Evolutionary conservation across 1,140 invertebrate species (phyloP).

Genomic region (Ylistrum balloti): DNA sequence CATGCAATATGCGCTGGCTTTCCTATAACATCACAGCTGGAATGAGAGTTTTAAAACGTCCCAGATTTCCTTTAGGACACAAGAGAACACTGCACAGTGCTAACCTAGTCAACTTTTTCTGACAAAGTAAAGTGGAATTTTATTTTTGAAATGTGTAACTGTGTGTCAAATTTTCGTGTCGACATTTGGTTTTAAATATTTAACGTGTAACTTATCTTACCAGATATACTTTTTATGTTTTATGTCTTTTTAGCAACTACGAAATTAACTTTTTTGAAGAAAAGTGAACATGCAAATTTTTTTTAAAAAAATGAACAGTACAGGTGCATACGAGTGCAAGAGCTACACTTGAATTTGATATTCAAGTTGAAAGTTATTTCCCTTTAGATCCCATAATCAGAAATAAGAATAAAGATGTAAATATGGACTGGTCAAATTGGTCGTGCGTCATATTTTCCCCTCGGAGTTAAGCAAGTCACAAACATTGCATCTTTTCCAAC

Average conservation of each 20-base stretch:
- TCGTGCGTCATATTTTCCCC: no score
- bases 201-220: background rate
- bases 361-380: conserved; percentile 4
- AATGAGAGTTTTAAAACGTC: background rate
- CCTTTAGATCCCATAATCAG: background rate
- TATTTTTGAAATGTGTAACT: background rate
- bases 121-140: background rate
- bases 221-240: background rate
- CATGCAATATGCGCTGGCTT: background rate
- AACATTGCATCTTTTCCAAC: no score
- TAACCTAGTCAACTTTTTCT: background rate
- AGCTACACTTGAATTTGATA: background rate
- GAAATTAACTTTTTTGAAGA: background rate
- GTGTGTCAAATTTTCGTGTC: background rate
- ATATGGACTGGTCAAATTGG: background rate
- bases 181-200: no score
- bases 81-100: background rate
- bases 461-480: no score
- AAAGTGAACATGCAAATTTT: background rate
- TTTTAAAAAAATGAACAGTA: background rate
- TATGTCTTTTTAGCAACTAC: background rate
- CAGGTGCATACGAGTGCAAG: background rate
- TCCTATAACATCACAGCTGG: background rate
- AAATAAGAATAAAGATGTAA: background rate
- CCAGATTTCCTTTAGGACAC: background rate